Evolutionary conservation across 1,140 invertebrate genomes (phyloP), one percentile per base, ranked within the genome.

Genomic region (Atta colombica): DNA sequence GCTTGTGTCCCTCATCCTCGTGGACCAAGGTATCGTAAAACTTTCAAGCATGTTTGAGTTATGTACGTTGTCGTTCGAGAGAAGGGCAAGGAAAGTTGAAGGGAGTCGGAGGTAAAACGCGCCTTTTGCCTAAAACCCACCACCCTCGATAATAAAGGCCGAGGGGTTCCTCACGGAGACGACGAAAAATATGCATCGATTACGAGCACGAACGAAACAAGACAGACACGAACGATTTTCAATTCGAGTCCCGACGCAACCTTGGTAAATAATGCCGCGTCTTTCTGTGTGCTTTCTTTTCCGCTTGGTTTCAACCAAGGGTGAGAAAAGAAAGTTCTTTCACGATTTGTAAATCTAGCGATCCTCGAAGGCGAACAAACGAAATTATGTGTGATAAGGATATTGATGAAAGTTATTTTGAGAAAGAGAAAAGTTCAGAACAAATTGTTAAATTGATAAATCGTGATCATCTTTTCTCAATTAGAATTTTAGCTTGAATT

Each of bases 201-300:
- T 72, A 78, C 87, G 60, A 85, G 71, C 39, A 51, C 4, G 25
- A 55, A 49, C 49, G 63, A 55, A 72, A 65, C 85, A 51, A 66
- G 51, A 55, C 63, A 49, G 21, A 35, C 28, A n/a, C 51, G 74
- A 86, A 25, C 61, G 60, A 71, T 53, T 55, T 63, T 81, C 85
- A 87, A 86, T 86, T 89, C 71, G 77, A 49, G 16, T 49, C 53
- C 18, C 35, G 82, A 31, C 72, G 18, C 55, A 71, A 16, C 60
- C 89, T 82, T 74, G 53, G 74, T 90, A 89, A 90, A 90, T 89
- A 90, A 90, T 90, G 89, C 72, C 45, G 61, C 72, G 5, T 18
- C 51, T 35, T 65, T 87, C 75, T 77, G 25, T 60, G 8, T 18
- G 55, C 63, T 31, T 65, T 60, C 21, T 68, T 28, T 82, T 6